These are phyloP conservation scores for Pituophis catenifer DNA, from an alignment of 2,113 vertebrate genomes.

Conservation along the genomic window DNA sequence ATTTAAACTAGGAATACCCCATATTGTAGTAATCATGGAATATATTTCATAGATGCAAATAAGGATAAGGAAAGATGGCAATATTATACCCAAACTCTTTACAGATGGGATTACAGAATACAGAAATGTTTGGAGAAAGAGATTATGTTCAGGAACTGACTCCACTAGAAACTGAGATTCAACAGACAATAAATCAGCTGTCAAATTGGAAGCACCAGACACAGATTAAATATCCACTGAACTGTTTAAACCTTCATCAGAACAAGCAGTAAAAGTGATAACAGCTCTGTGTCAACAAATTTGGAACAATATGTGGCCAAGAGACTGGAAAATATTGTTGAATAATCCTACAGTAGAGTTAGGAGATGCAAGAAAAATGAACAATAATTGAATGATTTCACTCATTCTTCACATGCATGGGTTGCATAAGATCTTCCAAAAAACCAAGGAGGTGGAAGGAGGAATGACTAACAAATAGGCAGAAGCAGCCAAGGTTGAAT, in stretches of 20 bases:
- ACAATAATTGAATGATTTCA: not conserved
- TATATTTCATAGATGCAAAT: not conserved
- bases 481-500: not conserved
- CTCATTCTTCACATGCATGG: not conserved
- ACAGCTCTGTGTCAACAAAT: not conserved
- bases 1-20: not conserved
- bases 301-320: not conserved
- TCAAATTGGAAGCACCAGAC: not conserved
- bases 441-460: not conserved
- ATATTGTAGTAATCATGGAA: not conserved
- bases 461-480: not conserved
- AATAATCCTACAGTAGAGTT: not conserved
- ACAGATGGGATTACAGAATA: not conserved
- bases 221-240: not conserved
- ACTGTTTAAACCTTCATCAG: not conserved
- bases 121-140: not conserved
- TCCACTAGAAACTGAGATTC: not conserved
- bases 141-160: not conserved
- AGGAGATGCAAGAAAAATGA: not conserved
- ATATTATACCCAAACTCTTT: not conserved
- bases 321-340: not conserved
- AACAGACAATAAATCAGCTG: not conserved
- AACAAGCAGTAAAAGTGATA: not conserved
- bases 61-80: not conserved
- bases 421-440: not conserved